Evolutionary conservation across 2,797 vertebrate genomes (phyloP), one percentile per base, ranked within the genome.

Genomic region (Myotis vivesi): DNA sequence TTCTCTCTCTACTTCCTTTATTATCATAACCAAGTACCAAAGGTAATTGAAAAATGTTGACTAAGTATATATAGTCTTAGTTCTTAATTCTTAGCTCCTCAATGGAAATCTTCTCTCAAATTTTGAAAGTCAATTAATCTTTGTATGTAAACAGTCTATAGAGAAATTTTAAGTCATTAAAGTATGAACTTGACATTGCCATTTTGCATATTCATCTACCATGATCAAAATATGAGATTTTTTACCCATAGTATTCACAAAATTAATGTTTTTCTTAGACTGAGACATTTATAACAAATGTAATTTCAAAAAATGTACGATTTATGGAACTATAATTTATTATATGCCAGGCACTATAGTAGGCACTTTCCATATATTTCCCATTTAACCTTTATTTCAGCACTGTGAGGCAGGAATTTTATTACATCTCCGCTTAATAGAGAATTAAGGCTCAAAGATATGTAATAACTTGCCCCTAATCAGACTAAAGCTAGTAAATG

Each of bases 141-240:
- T 75, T 86, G 22, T n/a, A 76, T 53, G 30, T 66, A 81, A 92
- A 80, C 30, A 75, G 38, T 69, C 62, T 41, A 91, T 22, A 53
- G 64, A 69, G 62, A 85, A 86, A 71, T 86, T 92, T 90, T 69
- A 92, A 73, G 51, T 69, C 59, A 89, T 57, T 80, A 44, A 57
- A 22, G 41, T 55, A 71, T 86, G 20, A 75, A 64, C 20, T 49
- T 41, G 17, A 22, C 46, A 81, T 49, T 89, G 11, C 4, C 76
- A 33, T 81, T 92, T 62, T 79, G 20, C 41, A 69, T 41, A 79
- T 59, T 88, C 44, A 91, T 41, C 66, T 62, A 57, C n/a, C 19
- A 64, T 72, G 33, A 82, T 6, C 20, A 44, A 85, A 90, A 92
- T 53, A 92, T 30, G 2, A 86, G 17, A 3, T 44, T 38, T 88